Conservation (phyloP, 1,140 invertebrate species). For the Acyrthosiphon pisum region DNA sequence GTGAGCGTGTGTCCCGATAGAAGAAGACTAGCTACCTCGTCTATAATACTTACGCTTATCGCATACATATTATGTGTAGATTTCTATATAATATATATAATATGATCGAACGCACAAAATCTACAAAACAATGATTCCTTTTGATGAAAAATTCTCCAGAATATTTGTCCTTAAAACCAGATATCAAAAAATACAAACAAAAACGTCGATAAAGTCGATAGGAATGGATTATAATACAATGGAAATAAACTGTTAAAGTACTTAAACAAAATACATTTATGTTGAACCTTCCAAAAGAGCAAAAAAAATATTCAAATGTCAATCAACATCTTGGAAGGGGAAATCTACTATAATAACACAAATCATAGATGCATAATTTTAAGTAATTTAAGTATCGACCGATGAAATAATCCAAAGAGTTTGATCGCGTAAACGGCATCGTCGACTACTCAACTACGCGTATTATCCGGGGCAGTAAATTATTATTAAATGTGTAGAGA, state of each 20-base stretch:
- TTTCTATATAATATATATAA: background rate
- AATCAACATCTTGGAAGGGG: background rate
- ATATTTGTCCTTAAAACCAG: background rate
- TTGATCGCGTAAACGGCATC: background rate
- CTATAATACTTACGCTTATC: background rate
- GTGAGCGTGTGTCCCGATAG: background rate
- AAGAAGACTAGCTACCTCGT: background rate
- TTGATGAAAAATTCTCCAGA: background rate
- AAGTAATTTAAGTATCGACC: background rate
- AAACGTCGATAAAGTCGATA: background rate
- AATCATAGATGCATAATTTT: too few relatives aligned
- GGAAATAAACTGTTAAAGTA: background rate
- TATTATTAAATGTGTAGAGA: background rate
- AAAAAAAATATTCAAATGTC: background rate
- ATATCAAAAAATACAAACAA: background rate
- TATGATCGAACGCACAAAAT: background rate
- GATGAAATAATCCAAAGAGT: background rate
- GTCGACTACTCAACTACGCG: background rate
- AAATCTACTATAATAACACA: background rate
- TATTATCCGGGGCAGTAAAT: background rate
- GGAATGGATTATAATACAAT: background rate
- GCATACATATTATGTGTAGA: background rate
- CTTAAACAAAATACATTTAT: background rate
- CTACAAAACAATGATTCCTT: background rate
- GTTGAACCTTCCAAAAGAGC: background rate